phyloP scores from a whole-genome alignment of 2,113 vertebrate species.

The Bubalus kerabau region DNA sequence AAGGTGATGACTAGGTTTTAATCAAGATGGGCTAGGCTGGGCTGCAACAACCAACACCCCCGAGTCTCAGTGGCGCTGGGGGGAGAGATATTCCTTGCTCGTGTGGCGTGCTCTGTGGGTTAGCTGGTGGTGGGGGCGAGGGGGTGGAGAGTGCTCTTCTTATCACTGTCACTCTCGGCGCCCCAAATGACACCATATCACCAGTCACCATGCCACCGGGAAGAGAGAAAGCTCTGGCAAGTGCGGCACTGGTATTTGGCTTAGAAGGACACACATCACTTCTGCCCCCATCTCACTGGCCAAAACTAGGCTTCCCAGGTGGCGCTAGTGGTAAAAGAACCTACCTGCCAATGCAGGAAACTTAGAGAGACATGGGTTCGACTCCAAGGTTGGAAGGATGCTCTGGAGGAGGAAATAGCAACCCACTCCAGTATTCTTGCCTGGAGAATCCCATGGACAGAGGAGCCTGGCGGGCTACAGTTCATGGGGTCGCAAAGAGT shows the following conservation, averaged over 20 bases:
- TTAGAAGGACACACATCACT: neutral
- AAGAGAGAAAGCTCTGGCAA: neutral
- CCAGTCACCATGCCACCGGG: neutral
- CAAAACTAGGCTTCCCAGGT: neutral
- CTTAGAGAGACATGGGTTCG: neutral
- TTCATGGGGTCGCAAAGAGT: neutral
- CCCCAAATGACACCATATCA: neutral
- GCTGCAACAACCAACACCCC: neutral
- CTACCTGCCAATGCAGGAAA: neutral
- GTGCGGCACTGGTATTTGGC: neutral
- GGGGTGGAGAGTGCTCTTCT: no score
- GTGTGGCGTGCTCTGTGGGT: rapidly evolving
- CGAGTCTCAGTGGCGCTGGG: neutral
- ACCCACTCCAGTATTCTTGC: neutral
- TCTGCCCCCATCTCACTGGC: neutral
- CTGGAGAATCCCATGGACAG: neutral
- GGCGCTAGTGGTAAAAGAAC: neutral
- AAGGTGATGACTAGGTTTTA: rapidly evolving
- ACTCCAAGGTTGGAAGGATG: neutral
- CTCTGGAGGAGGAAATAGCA: neutral
- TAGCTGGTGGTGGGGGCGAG: rapidly evolving
- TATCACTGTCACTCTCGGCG: neutral
- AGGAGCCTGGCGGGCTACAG: neutral
- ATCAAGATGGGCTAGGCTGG: neutral
- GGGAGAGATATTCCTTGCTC: neutral